A percentile compares a stretch with the other conserved stretches of the same genome.
Conservation (phyloP, 2,888 invertebrate species). For the Zygogramma bicolorata region DNA sequence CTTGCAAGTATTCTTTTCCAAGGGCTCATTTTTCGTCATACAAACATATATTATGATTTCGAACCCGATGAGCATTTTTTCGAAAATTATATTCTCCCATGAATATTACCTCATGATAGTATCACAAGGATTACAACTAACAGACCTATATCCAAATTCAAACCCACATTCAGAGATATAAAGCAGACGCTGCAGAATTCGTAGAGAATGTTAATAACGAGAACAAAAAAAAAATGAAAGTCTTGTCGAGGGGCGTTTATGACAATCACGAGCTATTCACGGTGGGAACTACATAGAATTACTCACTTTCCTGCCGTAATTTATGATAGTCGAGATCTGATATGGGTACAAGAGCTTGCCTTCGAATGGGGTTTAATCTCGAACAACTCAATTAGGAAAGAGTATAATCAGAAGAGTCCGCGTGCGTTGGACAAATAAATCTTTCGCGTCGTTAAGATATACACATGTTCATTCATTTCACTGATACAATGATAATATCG, state of each 20-base stretch:
- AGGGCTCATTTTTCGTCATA: no score
- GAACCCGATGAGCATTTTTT: no score
- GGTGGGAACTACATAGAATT: neutral
- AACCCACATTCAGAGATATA: neutral
- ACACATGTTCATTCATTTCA: neutral
- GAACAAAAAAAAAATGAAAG: neutral
- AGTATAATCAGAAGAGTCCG: conserved; percentile 12
- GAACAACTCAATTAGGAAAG: conserved; percentile 6
- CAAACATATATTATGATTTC: no score
- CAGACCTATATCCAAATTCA: neutral
- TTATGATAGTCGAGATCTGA: conserved; percentile 6
- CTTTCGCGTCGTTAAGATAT: neutral
- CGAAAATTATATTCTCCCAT: no score
- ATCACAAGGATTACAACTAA: neutral
- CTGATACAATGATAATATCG: neutral
- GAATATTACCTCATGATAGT: no score
- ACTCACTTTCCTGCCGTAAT: conserved; percentile 2
- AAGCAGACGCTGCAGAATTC: neutral
- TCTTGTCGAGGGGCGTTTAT: neutral
- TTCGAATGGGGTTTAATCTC: conserved; percentile 11
- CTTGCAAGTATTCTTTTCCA: no score
- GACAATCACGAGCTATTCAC: conserved; percentile 9
- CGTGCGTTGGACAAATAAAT: conserved; percentile 5
- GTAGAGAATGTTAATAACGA: neutral
- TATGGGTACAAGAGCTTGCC: neutral